phyloP scores from a whole-genome alignment of 2,797 vertebrate genomes.

The Brachyrhaphis roseni region DNA sequence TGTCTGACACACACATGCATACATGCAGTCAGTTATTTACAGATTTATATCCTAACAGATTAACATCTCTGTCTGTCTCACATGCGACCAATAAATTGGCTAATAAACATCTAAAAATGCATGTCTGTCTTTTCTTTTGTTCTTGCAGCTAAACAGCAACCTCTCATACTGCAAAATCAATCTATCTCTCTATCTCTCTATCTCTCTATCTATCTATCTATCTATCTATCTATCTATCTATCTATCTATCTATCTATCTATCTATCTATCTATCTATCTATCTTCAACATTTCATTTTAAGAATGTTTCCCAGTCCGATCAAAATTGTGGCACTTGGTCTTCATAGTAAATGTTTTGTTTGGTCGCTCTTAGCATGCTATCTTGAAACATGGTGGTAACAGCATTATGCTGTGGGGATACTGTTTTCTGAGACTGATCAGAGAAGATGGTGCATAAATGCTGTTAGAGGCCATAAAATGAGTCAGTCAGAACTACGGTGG shows the following conservation, averaged over 20 bases:
- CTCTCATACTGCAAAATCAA: background rate
- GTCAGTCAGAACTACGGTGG: background rate
- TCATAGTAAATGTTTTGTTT: background rate
- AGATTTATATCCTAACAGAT: slow-evolving; percentile 24
- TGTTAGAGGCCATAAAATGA: background rate
- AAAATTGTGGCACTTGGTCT: background rate
- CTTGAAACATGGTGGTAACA: background rate
- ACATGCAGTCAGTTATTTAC: slow-evolving; percentile 1
- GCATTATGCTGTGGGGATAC: background rate
- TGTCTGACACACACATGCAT: slow-evolving; percentile 21
- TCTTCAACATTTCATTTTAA: background rate
- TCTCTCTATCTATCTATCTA: no score
- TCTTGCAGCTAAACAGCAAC: background rate
- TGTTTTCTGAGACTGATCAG: background rate
- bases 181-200: no score
- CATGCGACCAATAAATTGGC: background rate
- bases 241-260: no score
- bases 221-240: no score
- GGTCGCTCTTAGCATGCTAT: background rate
- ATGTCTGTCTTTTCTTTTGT: background rate
- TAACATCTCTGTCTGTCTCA: background rate
- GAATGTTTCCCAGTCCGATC: background rate
- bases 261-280: no score
- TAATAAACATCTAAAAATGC: background rate
- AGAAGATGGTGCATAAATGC: background rate